Base-by-base conservation (phyloP, 2,888 invertebrate species). In the Zygogramma bicolorata region DNA sequence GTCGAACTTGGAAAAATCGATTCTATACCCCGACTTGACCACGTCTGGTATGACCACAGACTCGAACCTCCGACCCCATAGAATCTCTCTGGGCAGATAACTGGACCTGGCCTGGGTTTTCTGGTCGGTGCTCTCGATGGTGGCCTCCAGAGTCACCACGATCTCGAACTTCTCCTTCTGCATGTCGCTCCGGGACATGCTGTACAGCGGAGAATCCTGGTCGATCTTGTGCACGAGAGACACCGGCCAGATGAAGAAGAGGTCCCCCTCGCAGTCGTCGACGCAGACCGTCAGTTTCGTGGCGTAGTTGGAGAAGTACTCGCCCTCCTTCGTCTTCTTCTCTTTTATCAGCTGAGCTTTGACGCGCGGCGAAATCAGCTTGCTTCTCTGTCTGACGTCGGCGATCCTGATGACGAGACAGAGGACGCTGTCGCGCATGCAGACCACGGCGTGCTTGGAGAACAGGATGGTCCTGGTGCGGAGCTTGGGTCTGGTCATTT, bases 231-330 rank as follows among this genome's bases (percentile, higher is more conserved):
- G 99, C 15, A 96, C 93, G 25, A 98, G 93, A 3, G 96, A 94
- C 84, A 97, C 92, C 0, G 99, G 99, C 98, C 98, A 99, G 73
- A 99, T 93, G 83, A 99, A 95, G 88, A 99, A 97, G 4, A 98
- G 89, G 78, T 93, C 91, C 7, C 96, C 94, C 76, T 94, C 93
- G 80, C 96, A 95, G 25, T 95, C 95, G 83, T 97, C 96, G 1
- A 86, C 86, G 29, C 71, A 74, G 13, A 86, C 83, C 10, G 90
- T 88, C 34, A 97, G 87, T 84, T 96, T 95, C 34, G 93, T 93
- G 84, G 97, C 95, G 84, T 94, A 93, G 81, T 94, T 93, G 1
- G 92, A 91, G 81, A 96, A 89, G 49, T 93, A 88, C 84, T 95
- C 94, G 1, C 94, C 94, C 85, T 96, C 95, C 82, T 93, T 92